phyloP scores from a whole-genome alignment of 1,140 invertebrate genomes.

The Meloidogyne exigua region DNA sequence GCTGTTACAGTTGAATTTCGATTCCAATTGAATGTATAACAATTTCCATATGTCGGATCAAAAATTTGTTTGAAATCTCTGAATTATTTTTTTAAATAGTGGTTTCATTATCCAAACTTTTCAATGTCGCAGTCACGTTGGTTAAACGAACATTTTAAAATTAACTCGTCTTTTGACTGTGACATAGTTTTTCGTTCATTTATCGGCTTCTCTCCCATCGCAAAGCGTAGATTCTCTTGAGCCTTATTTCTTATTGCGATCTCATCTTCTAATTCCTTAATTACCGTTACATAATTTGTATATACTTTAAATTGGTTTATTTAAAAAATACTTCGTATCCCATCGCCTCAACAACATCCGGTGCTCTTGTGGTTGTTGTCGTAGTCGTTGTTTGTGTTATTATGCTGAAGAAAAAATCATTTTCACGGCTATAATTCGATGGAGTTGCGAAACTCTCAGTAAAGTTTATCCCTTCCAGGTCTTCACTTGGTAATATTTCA shows the following conservation, averaged over 20 bases:
- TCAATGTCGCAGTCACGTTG: slow-evolving; percentile 60
- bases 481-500: slow-evolving; percentile 54
- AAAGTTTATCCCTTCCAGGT: slow-evolving; percentile 48
- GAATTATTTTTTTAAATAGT: slow-evolving; percentile 11
- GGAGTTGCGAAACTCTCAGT: slow-evolving; percentile 31
- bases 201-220: slow-evolving; percentile 55
- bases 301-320: background rate
- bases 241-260: slow-evolving; percentile 59
- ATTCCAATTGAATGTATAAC: slow-evolving; percentile 62
- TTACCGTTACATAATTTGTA: background rate
- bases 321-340: slow-evolving; percentile 48
- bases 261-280: slow-evolving; percentile 57
- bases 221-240: slow-evolving; percentile 58
- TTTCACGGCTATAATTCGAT: background rate
- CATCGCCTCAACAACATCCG: slow-evolving; percentile 54
- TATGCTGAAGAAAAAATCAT: background rate
- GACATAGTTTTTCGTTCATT: slow-evolving; percentile 50
- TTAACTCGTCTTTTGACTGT: slow-evolving; percentile 53
- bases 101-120: slow-evolving; percentile 35
- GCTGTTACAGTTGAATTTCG: slow-evolving; percentile 52
- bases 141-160: slow-evolving; percentile 62
- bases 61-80: slow-evolving; percentile 61
- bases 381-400: slow-evolving; percentile 35
- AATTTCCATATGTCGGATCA: slow-evolving; percentile 63
- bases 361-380: slow-evolving; percentile 59